A percentile compares a stretch with the other conserved stretches of the same genome.
phyloP scores from a whole-genome alignment of 2,797 vertebrate genomes.

The Hyperoplus immaculatus region DNA sequence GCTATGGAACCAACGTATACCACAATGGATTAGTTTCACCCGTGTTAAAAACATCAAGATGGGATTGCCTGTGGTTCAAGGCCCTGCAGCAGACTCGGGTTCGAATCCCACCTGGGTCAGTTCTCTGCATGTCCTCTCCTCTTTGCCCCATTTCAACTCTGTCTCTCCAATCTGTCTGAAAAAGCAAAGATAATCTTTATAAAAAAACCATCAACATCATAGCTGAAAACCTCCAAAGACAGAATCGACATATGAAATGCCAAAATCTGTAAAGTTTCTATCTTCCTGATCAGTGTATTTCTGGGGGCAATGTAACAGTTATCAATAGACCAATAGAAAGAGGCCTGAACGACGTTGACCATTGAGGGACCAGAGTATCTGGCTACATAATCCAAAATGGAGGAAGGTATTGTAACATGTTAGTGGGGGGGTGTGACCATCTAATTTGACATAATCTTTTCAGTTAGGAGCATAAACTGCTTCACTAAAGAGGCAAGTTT shows the following conservation, averaged over 20 bases:
- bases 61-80: too few relatives aligned
- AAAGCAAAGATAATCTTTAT: too few relatives aligned
- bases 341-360: too few relatives aligned
- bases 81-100: too few relatives aligned
- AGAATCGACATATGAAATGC: background rate
- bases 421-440: too few relatives aligned
- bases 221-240: background rate
- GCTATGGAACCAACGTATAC: background rate
- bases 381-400: background rate
- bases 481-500: background rate
- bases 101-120: too few relatives aligned
- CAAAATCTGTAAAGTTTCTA: background rate
- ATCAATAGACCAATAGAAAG: too few relatives aligned
- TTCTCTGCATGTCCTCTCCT: too few relatives aligned
- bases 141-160: too few relatives aligned
- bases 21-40: background rate
- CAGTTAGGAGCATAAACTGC: background rate
- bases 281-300: background rate
- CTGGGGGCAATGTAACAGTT: too few relatives aligned
- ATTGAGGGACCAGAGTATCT: background rate
- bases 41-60: background rate
- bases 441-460: background rate
- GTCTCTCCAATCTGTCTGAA: too few relatives aligned
- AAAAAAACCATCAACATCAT: background rate
- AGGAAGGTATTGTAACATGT: background rate